Conservation (phyloP, 1,140 invertebrate species). For the Whitmania pigra region DNA sequence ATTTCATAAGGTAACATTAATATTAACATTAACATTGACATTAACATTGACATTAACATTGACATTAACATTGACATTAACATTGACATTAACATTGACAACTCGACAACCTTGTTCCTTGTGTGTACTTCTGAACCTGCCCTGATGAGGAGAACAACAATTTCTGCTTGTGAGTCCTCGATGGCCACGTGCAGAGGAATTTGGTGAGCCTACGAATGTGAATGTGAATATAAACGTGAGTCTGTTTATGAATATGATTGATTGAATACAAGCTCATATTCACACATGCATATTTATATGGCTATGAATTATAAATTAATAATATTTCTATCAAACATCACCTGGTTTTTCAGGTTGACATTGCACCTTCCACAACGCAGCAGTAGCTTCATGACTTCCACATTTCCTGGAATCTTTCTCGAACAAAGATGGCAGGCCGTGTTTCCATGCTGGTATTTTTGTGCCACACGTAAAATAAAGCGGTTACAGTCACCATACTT, state of each 20-base stretch:
- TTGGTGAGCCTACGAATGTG: background rate
- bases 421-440: background rate
- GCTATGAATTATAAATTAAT: too few relatives aligned
- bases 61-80: too few relatives aligned
- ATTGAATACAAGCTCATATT: too few relatives aligned
- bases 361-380: background rate
- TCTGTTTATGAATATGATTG: background rate
- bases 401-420: background rate
- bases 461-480: too few relatives aligned
- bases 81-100: too few relatives aligned
- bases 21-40: too few relatives aligned
- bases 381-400: background rate
- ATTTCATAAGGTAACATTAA: too few relatives aligned
- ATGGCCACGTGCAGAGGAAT: slow-evolving; percentile 6
- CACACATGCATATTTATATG: too few relatives aligned
- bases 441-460: background rate
- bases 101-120: background rate
- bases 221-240: background rate
- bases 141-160: slow-evolving; percentile 4
- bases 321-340: background rate
- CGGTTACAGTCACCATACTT: too few relatives aligned
- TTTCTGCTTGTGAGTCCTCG: background rate
- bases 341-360: slow-evolving; percentile 6
- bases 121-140: background rate
- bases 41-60: too few relatives aligned